These are phyloP conservation scores for Nemapogon koenigi DNA, from an alignment of 2,888 invertebrate species.

Conservation along the genomic window DNA sequence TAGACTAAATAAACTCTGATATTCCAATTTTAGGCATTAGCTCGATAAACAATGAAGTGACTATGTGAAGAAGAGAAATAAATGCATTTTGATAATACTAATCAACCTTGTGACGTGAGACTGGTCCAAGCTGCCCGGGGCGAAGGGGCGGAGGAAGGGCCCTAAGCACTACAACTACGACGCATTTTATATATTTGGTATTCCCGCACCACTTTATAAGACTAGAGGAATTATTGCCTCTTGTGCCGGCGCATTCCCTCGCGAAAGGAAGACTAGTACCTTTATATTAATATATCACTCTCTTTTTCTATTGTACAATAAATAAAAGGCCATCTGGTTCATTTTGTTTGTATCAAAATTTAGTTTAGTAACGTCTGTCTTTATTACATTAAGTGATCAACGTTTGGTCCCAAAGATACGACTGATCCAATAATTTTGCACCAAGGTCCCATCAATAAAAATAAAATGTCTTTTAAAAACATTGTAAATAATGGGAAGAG, in stretches of 20 bases:
- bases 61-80: slow-evolving; percentile 60
- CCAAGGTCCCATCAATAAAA: no score
- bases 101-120: slow-evolving; percentile 9
- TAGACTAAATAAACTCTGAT: slow-evolving; percentile 67
- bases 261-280: slow-evolving; percentile 62
- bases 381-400: no score
- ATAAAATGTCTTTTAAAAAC: no score
- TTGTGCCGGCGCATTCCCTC: slow-evolving; percentile 42
- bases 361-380: no score
- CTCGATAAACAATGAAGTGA: slow-evolving; percentile 62
- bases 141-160: neutral
- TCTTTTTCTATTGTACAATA: no score
- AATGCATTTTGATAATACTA: slow-evolving; percentile 64
- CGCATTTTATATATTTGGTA: slow-evolving; percentile 51
- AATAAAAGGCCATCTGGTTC: no score
- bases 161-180: neutral
- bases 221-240: slow-evolving; percentile 64
- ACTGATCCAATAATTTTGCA: no score
- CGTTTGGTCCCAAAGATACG: no score
- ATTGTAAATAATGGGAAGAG: no score
- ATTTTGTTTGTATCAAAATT: no score
- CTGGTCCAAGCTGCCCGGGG: slow-evolving; percentile 5
- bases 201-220: slow-evolving; percentile 61
- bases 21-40: slow-evolving; percentile 65
- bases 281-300: no score